Percentiles rank a stretch among this genome's conserved stretches.
Evolutionary conservation across 2,888 invertebrate species (phyloP).

Genomic region (Tetramorium bicarinatum): DNA sequence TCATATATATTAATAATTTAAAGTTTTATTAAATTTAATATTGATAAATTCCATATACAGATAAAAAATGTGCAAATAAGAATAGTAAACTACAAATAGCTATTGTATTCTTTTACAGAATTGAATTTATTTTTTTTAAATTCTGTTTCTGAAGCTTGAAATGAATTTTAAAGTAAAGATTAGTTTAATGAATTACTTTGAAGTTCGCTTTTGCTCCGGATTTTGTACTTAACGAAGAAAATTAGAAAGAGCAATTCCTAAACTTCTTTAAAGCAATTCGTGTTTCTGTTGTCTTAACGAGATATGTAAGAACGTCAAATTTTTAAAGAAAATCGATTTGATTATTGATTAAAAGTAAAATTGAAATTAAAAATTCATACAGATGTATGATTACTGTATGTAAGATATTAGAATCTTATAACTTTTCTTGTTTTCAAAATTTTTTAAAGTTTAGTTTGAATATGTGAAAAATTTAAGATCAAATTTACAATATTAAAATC

Average conservation of each 20-base stretch:
- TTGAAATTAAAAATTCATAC: background rate
- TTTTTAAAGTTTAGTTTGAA: background rate
- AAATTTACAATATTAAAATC: background rate
- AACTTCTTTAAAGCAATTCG: conserved; percentile 6
- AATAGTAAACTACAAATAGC: background rate
- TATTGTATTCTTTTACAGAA: background rate
- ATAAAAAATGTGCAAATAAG: background rate
- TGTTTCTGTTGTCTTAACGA: background rate
- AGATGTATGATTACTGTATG: no score
- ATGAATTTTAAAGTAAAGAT: background rate
- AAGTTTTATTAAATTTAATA: background rate
- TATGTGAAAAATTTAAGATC: background rate
- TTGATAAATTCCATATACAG: background rate
- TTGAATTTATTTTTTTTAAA: background rate
- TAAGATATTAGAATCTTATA: background rate
- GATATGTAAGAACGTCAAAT: background rate
- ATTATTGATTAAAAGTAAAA: background rate
- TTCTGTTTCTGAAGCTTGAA: background rate
- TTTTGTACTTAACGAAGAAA: conserved; percentile 24
- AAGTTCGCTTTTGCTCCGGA: background rate
- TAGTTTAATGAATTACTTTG: background rate
- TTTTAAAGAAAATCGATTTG: background rate
- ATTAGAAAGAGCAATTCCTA: background rate
- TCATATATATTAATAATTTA: conserved; percentile 4
- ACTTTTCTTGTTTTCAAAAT: background rate